Evolutionary conservation across 2,888 invertebrate genomes (phyloP).

Genomic region (Ormyrus rosae): DNA sequence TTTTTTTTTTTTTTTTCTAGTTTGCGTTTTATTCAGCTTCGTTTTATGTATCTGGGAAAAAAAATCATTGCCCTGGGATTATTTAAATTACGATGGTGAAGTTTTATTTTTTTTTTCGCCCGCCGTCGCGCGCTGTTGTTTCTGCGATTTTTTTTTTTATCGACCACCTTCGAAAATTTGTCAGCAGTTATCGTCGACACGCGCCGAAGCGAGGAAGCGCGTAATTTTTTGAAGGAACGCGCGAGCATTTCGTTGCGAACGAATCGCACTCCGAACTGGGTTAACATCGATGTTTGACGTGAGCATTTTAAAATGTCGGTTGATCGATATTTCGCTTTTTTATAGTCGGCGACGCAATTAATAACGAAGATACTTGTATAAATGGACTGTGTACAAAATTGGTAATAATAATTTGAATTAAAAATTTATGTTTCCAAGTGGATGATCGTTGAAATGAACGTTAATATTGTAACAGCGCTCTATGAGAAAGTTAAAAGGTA

Average conservation of each 20-base stretch:
- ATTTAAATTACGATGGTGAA: conserved; percentile 44
- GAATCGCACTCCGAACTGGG: background rate
- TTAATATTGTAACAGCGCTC: background rate
- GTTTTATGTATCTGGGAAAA: conserved; percentile 1
- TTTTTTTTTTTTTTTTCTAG: conserved; percentile 18
- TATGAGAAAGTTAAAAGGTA: background rate
- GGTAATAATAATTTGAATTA: background rate
- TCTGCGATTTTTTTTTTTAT: conserved; percentile 27
- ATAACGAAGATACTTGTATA: too few species aligned
- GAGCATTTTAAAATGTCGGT: background rate
- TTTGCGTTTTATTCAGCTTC: conserved; percentile 29
- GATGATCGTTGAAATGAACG: background rate
- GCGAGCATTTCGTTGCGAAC: conserved; percentile 29
- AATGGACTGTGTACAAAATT: background rate
- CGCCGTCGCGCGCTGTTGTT: background rate
- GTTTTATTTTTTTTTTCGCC: conserved; percentile 17
- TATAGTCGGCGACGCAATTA: too few species aligned
- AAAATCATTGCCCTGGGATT: conserved; percentile 48
- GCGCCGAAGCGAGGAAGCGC: background rate
- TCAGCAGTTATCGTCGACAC: too few species aligned
- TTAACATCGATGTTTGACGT: conserved; percentile 18
- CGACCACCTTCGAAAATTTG: conserved; percentile 28
- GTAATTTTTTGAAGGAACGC: conserved; percentile 28
- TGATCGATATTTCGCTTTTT: background rate
- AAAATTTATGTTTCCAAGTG: too few species aligned